Evolutionary conservation across 2,888 invertebrate genomes (phyloP), one percentile per base, ranked within the genome.

Genomic region (Protodeltote pygarga): DNA sequence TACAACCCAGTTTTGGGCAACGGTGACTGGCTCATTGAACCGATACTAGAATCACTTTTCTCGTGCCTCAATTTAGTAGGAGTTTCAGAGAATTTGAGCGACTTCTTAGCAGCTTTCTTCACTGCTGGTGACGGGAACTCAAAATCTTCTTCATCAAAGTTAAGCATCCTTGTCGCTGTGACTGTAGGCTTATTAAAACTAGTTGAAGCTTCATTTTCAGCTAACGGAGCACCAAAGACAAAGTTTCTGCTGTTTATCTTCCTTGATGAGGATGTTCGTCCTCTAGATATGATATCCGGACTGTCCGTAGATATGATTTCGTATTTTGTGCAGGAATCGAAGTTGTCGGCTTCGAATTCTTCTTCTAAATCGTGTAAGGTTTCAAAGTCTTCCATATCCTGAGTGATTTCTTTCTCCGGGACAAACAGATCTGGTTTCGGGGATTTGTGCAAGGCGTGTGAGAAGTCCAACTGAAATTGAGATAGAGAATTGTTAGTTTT

Each of bases 301-400:
- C 92, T 92, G 31, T 92, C 92, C 0, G 92, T 92, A 0, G 92
- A 92, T 6, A 92, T 91, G 0, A 92, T 92, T 57, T 92, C 92
- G 28, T 92, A 92, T 52, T 92, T 92, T 0, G 85, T 84, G 67
- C 92, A 89, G 1, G 84, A 77, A 3, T 90, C 89, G 19, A 89
- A 89, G 47, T 85, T 86, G 4, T 88, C 87, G 0, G 79, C 74
- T 0, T 89, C 88, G 3, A 92, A 90, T 46, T 91, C 91, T n/a
- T 84, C 83, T 42, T 92, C 92, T 3, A 92, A 48, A 39, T 92
- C 92, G 11, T 91, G 91, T 0, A 92, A 64, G 0, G 87, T 84
- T 2, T 89, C 86, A 0, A 85, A 76, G 1, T 91, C 92, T 0
- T 79, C 73, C 1, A 31, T 0, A 6, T 88, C 84, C 15, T 80